These are phyloP conservation scores for Rhodeus uyekii DNA, from an alignment of 2,797 vertebrate species.

Conservation along the genomic window DNA sequence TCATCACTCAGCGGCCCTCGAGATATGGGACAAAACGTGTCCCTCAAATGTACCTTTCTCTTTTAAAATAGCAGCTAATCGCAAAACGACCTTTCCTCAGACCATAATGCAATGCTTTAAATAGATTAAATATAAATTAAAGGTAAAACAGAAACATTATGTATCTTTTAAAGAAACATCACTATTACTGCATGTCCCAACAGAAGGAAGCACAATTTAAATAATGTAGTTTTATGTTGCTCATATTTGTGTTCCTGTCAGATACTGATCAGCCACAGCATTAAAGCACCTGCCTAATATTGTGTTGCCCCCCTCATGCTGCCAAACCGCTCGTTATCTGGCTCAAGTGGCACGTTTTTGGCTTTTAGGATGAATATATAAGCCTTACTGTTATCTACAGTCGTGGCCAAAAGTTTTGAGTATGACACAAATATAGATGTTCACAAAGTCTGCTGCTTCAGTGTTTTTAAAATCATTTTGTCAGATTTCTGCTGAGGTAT, in stretches of 20 bases:
- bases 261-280: neutral
- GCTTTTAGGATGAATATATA: too few species aligned
- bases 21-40: conserved; percentile 15
- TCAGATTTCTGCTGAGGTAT: too few species aligned
- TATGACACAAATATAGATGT: too few species aligned
- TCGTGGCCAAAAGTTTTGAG: too few species aligned
- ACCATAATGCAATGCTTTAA: neutral
- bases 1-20: neutral
- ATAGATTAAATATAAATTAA: neutral
- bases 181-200: too few species aligned
- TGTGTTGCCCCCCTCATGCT: neutral
- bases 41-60: neutral
- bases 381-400: too few species aligned
- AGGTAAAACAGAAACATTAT: neutral
- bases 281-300: neutral
- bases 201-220: neutral
- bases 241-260: neutral
- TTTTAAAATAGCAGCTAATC: neutral
- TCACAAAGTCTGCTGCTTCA: too few species aligned
- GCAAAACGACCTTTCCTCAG: neutral
- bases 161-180: too few species aligned
- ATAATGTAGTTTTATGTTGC: neutral
- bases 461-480: too few species aligned
- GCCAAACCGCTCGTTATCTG: neutral
- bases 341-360: too few species aligned